Percentiles rank a stretch among this genome's conserved stretches.
These are phyloP conservation scores for Cryptocephalus primarius DNA, from an alignment of 2,888 invertebrate species.

Conservation along the genomic window DNA sequence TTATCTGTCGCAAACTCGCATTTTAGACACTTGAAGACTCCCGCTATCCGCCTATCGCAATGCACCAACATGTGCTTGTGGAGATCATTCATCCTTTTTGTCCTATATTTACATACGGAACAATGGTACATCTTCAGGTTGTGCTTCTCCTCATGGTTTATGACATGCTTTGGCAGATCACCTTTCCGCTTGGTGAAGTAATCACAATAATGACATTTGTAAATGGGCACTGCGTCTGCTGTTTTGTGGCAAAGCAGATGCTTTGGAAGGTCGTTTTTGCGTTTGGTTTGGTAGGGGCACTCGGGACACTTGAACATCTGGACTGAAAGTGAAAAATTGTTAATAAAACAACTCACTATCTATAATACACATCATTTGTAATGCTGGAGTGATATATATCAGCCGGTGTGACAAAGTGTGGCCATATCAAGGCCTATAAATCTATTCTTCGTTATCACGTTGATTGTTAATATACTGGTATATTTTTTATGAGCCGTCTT, in stretches of 20 bases:
- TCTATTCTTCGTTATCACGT: too few species aligned
- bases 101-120: constrained; percentile 12
- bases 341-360: too few species aligned
- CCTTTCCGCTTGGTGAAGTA: constrained; percentile 18
- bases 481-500: too few species aligned
- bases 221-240: constrained; percentile 7
- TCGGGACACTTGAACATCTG: constrained; percentile 11
- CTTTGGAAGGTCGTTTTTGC: constrained; percentile 17
- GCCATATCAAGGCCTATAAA: too few species aligned
- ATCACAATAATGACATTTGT: constrained; percentile 15
- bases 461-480: too few species aligned
- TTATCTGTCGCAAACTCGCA: constrained; percentile 16
- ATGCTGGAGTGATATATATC: too few species aligned
- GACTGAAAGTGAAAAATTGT: constrained; percentile 1
- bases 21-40: constrained; percentile 17
- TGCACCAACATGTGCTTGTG: constrained; percentile 19
- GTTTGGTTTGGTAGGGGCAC: constrained; percentile 16
- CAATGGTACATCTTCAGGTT: constrained; percentile 9
- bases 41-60: constrained; percentile 14
- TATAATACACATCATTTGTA: too few species aligned
- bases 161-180: constrained; percentile 14
- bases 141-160: constrained; percentile 10
- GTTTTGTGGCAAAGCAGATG: constrained; percentile 13
- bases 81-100: constrained; percentile 17
- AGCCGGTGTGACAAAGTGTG: too few species aligned